These are phyloP conservation scores for Cecidostiba fungosa DNA, from an alignment of 2,888 invertebrate genomes.

Conservation along the genomic window DNA sequence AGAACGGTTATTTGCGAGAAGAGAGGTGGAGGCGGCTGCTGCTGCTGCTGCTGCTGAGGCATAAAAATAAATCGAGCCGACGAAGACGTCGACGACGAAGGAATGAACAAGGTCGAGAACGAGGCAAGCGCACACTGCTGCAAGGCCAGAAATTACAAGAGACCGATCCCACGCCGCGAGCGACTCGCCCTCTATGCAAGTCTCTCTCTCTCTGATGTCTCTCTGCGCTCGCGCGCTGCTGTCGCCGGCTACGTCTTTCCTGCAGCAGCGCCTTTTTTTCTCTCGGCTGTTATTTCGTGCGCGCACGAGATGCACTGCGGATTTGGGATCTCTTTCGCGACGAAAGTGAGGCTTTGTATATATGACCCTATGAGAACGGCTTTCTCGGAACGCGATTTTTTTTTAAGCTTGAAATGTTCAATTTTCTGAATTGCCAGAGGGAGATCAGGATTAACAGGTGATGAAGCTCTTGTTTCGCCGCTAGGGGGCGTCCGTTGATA, in stretches of 20 bases:
- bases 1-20: slow-evolving; percentile 59
- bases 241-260: neutral
- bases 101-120: neutral
- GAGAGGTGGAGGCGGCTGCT: slow-evolving; percentile 37
- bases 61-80: slow-evolving; percentile 55
- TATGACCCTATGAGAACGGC: neutral
- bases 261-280: neutral
- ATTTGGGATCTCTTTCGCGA: neutral
- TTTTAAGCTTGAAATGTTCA: neutral
- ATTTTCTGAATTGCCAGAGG: neutral
- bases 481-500: no score
- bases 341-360: neutral
- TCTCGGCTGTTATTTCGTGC: neutral
- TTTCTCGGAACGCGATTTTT: neutral
- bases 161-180: slow-evolving; percentile 28
- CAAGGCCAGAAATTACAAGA: slow-evolving; percentile 52
- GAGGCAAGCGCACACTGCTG: neutral
- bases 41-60: slow-evolving; percentile 38
- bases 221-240: neutral
- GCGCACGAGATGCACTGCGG: neutral
- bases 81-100: slow-evolving; percentile 12
- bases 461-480: no score
- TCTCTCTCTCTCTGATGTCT: neutral
- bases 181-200: neutral
- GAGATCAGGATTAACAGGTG: neutral